Base-by-base conservation (phyloP, 2,888 invertebrate genomes). In the Tortrix viridana region DNA sequence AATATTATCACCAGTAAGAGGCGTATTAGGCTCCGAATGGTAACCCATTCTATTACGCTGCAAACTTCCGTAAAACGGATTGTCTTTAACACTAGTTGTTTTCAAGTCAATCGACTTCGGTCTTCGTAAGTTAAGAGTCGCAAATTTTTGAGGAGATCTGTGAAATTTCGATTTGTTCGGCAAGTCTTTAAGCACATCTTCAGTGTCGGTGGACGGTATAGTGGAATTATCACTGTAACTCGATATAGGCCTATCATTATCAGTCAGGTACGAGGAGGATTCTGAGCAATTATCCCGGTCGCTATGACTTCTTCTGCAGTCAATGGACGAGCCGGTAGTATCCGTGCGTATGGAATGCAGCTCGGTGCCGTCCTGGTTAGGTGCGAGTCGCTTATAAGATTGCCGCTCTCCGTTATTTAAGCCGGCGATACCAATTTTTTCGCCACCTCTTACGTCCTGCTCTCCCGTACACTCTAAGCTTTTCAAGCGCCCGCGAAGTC, bases 271-370 rank as follows among this genome's bases (percentile, higher is more conserved):
- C 70, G 91, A 91, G 60, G 92, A 92, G 48, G 92, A 86, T 81
- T 92, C 92, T 60, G 92, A 92, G 77, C 91, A 91, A 84, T 92
- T 91, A 87, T 92, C 92, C 74, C 90, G 85, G 80, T 91, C 91
- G 74, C 86, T 88, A 70, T 88, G 87, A 71, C 87, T 88, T 81
- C 89, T 87, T 85, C 91, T 88, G 74, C 77, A 89, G 82, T 88
- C 89, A 69, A 84, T 79, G 46, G 85, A 86, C 68, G 87, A 88
- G 72, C 87, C 84, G 71, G 88, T 86, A 77, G 85, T 82, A 74
- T 90, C 88, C 64, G 86, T 86, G 66, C 88, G 88, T 60, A 85
- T 71, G 86, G 91, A 92, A 89, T 92, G 89, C 76, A 85, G 88
- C 74, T 92, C 91, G 62, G 74, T 74, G 71, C 80, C 83, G 81